Base-by-base conservation (phyloP, 2,888 invertebrate genomes). In the Pollenia amentaria region DNA sequence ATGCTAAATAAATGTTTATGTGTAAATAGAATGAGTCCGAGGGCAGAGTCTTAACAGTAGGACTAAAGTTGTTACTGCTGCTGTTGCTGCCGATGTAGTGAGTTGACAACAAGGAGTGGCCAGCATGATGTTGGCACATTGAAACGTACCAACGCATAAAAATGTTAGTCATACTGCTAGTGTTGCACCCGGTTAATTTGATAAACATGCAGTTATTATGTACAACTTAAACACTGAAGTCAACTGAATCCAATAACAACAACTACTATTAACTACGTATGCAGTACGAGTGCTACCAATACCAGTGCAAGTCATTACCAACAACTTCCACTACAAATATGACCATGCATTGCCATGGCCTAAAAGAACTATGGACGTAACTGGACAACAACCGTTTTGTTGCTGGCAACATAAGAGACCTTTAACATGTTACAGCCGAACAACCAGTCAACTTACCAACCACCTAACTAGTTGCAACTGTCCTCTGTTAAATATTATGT, bases 101-200 rank as follows among this genome's bases (percentile, higher is more conserved):
- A 79, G 69, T 60, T 86, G 80, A 81, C 87, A 84, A 87, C 73
- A 73, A 87, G 87, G 87, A 84, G 87, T 84, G 87, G 84, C 80
- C 77, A 81, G 62, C 60, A 75, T 48, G 11, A 29, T 57, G 67
- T 75, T 46, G 57, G 7, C 8, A 67, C 38, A 40, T 11, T 21
- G 12, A 40, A 14, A 21, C 55, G 14, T 14, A 65, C n/a, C 55
- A 65, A 21, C 44, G 64, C 46, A 67, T 18, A 51, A 14, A 38
- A 62, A 44, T 81, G 75, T 69, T 72, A 18, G 65, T 72, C 48
- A 38, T 73, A 85, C 78, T 64, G 79, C 80, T 70, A 70, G 51
- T 79, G 82, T 79, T 84, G 88, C 89, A 88, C 86, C 85, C 87
- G 88, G 85, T 87, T 88, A 89, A 89, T 88, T 87, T 84, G 84